Conservation (phyloP, 1,140 invertebrate species). For the Megalonaias nervosa region DNA sequence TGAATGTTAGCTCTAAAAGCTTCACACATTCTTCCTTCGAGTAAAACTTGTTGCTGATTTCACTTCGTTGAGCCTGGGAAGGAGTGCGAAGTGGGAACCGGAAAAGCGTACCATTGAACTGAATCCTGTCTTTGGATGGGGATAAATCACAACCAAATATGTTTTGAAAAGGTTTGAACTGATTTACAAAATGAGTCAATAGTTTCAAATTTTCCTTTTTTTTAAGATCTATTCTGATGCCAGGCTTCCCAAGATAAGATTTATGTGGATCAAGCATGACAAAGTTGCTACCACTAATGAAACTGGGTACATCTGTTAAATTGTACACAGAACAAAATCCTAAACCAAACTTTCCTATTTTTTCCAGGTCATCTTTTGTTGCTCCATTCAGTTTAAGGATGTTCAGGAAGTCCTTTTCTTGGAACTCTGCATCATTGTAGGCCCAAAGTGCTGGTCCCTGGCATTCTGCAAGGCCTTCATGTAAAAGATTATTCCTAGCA, state of each 20-base stretch:
- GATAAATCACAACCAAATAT: conserved; percentile 50
- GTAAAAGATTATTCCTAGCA: conserved; percentile 37
- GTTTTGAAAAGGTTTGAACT: conserved; percentile 55
- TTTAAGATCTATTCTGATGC: conserved; percentile 20
- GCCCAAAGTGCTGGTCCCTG: conserved; percentile 57
- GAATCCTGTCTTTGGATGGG: conserved; percentile 4
- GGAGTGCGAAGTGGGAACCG: conserved; percentile 53
- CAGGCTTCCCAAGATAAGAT: conserved; percentile 44
- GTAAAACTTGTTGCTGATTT: conserved; percentile 50
- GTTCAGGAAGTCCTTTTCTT: conserved; percentile 50
- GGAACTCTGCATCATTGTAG: conserved; percentile 54
- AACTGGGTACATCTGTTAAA: conserved; percentile 63
- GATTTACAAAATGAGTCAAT: conserved; percentile 38
- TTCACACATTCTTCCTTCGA: conserved; percentile 36
- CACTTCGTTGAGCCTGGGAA: conserved; percentile 45
- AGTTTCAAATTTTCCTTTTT: conserved; percentile 25
- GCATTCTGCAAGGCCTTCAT: conserved; percentile 46
- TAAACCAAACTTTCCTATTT: conserved; percentile 64
- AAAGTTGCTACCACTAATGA: conserved; percentile 53
- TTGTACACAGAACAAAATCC: conserved; percentile 67
- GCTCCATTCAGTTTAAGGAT: conserved; percentile 56
- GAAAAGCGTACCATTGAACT: conserved; percentile 54
- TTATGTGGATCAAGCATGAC: conserved; percentile 65
- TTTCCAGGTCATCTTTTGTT: conserved; percentile 55
- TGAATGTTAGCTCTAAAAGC: conserved; percentile 41